Base-by-base conservation (phyloP, 2,797 vertebrate species). In the Ibycter americanus region DNA sequence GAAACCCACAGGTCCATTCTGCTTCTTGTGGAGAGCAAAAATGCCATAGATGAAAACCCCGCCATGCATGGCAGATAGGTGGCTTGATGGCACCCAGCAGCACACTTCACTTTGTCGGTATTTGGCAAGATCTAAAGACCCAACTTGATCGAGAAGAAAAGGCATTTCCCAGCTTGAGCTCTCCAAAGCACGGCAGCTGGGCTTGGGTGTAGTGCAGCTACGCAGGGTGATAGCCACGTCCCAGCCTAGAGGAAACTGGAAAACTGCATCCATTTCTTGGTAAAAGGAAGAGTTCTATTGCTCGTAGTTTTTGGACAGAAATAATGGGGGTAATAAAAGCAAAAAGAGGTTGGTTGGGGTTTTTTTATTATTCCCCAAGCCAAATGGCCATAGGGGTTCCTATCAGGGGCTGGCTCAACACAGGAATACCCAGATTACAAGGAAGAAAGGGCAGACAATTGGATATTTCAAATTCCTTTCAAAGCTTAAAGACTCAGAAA, bases 91-190 rank as follows among this genome's bases (percentile, higher is more conserved):
- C 26, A 47, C 15, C 29, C 26, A 46, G 55, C 29, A 42, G 9
- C 36, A 34, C 31, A 4, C 0, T 1, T 10, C 52, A 55, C 44
- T 34, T 56, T 36, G 4, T 11, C 2, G 3, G 5, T 32, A 10
- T 59, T 25, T 21, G 49, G 26, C 23, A 29, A 47, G 63, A 22
- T 31, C 44, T 26, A 40, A 71, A 62, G 22, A 40, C 49, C 49
- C 3, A 3, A 6, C 42, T 44, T 52, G 36, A 14, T 9, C 9
- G 5, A 70, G 56, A 44, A 21, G 56, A 52, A 40, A 52, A 66
- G 12, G 25, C 12, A 9, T 22, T 66, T 59, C 61, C n/a, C 42
- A 44, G 42, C 42, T 18, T 44, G 16, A 44, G 42, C 42, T 44
- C 42, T 44, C 42, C 42, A 4, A 17, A 44, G 42, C 42, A 44